Percentiles rank a stretch among this genome's conserved stretches.
phyloP scores from a whole-genome alignment of 1,140 invertebrate genomes.

The Palaemon carinicauda region DNA sequence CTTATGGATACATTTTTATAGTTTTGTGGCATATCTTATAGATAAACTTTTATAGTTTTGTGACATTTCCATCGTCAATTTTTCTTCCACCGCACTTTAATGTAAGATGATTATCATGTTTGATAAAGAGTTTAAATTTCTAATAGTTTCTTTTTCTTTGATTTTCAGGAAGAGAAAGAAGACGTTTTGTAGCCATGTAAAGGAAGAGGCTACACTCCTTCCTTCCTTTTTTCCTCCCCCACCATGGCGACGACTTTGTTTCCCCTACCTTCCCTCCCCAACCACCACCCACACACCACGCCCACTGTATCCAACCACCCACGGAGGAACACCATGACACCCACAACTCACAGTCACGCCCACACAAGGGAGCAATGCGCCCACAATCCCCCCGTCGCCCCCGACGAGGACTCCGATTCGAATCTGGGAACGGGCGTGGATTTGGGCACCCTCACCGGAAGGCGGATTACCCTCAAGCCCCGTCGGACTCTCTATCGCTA shows the following conservation, averaged over 20 bases:
- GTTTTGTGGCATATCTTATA: too few species aligned
- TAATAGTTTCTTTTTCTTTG: neutral
- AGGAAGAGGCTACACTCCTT: neutral
- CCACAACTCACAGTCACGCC: conserved; percentile 10
- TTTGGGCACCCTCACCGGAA: conserved; percentile 52
- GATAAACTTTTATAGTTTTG: too few species aligned
- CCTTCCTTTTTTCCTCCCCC: neutral
- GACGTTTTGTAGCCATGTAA: neutral
- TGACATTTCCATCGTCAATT: too few species aligned
- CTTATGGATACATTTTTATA: too few species aligned
- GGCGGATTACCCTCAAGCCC: conserved; percentile 56
- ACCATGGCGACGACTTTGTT: conserved; percentile 51
- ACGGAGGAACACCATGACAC: conserved; percentile 12
- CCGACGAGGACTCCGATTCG: neutral
- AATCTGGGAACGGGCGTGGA: conserved; percentile 46
- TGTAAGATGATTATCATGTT: too few species aligned
- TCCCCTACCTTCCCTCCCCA: conserved; percentile 33
- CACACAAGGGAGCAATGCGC: neutral
- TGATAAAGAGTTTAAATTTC: neutral
- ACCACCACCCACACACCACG: neutral
- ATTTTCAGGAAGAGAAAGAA: neutral
- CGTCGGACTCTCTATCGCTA: conserved; percentile 54
- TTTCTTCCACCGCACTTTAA: too few species aligned
- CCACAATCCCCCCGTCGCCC: conserved; percentile 14
- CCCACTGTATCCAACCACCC: conserved; percentile 13